A percentile compares a stretch with the other conserved stretches of the same genome.
phyloP scores from a whole-genome alignment of 2,797 vertebrate genomes.

The Pelobates cultripes region DNA sequence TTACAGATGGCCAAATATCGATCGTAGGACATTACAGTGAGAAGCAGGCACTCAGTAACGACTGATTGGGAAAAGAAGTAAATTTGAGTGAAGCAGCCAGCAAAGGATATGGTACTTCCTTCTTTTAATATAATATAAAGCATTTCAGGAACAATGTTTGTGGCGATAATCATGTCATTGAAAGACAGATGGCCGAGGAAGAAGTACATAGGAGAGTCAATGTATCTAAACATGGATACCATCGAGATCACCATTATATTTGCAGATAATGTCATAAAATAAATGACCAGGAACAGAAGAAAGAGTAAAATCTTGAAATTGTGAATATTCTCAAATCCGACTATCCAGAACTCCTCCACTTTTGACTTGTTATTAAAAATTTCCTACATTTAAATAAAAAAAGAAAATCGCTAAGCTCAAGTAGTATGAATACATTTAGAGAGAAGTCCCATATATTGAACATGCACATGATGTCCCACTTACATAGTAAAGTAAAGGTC shows the following conservation, averaged over 20 bases:
- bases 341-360: not conserved
- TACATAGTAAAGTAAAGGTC: no score
- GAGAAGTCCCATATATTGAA: no score
- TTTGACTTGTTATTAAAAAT: not conserved
- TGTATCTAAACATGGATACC: not conserved
- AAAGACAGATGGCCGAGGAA: conserved; percentile 53
- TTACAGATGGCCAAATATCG: conserved; percentile 9
- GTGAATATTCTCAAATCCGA: not conserved
- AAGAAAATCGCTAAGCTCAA: no score
- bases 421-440: no score
- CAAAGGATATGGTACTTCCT: conserved; percentile 56
- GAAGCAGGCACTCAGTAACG: conserved; percentile 6
- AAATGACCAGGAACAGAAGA: conserved; percentile 9
- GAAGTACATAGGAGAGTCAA: conserved; percentile 8
- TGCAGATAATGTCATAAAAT: conserved; percentile 49
- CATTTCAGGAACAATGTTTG: conserved; percentile 55
- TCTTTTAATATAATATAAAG: conserved; percentile 52
- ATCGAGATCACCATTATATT: conserved; percentile 27
- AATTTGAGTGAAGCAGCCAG: conserved; percentile 68
- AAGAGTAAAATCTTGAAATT: conserved; percentile 1
- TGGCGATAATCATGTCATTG: not conserved
- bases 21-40: conserved; percentile 10
- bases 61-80: conserved; percentile 46
- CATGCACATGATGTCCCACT: no score
- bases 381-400: no score